A percentile compares a stretch with the other conserved stretches of the same genome.
phyloP scores from a whole-genome alignment of 2,113 vertebrate genomes.

The Cavia aperea region DNA sequence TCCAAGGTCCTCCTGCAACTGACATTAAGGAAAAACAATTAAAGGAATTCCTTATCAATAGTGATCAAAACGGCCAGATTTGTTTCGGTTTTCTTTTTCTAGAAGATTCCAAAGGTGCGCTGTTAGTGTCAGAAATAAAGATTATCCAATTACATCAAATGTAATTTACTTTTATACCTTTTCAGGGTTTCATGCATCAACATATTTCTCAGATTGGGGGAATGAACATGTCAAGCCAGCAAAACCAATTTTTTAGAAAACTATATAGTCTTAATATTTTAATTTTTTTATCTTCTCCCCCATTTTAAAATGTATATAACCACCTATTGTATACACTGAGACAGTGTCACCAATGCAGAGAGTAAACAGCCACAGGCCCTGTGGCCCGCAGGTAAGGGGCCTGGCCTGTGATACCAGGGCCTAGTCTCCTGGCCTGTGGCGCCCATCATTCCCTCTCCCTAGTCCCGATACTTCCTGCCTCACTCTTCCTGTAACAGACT shows the following conservation, averaged over 20 bases:
- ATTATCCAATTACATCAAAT: not conserved
- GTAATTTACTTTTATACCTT: not conserved
- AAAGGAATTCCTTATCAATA: not conserved
- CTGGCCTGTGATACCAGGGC: not conserved
- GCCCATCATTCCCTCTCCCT: too few species aligned
- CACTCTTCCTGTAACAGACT: not conserved
- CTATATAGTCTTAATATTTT: not conserved
- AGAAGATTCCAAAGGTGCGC: not conserved
- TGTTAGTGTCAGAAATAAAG: slow-evolving; percentile 2
- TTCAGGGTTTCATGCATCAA: not conserved
- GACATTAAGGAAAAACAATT: not conserved
- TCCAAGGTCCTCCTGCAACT: not conserved
- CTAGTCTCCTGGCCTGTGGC: too few species aligned
- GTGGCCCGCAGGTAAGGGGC: not conserved
- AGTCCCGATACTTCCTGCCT: too few species aligned
- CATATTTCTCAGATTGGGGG: not conserved
- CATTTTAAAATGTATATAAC: not conserved
- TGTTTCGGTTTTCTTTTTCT: not conserved
- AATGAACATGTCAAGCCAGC: not conserved
- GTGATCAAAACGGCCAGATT: not conserved
- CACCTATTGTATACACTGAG: too few species aligned
- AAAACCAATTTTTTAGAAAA: not conserved
- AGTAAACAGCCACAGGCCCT: not conserved
- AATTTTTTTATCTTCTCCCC: not conserved
- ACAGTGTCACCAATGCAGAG: not conserved